These are phyloP conservation scores for Nannoperca obscura DNA, from an alignment of 2,797 vertebrate species.

Conservation along the genomic window DNA sequence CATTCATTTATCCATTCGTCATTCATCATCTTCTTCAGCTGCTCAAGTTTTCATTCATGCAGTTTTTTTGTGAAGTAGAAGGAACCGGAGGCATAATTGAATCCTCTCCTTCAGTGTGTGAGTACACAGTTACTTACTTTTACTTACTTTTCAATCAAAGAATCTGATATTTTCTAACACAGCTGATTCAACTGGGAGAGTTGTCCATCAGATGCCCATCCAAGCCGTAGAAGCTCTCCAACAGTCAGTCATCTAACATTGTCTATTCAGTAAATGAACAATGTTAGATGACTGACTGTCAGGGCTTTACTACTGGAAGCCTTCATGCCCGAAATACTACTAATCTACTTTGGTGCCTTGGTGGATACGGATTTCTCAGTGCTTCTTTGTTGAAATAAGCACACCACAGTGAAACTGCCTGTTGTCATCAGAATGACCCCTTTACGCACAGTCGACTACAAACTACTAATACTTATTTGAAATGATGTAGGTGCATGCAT, in stretches of 20 bases:
- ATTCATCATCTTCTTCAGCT: not conserved
- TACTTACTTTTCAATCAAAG: too few relatives aligned
- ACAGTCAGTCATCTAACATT: not conserved
- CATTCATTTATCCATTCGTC: not conserved
- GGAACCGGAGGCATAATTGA: not conserved
- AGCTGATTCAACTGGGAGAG: not conserved
- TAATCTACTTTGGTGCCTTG: too few relatives aligned
- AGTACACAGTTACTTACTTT: too few relatives aligned
- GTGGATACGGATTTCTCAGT: too few relatives aligned
- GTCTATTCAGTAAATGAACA: not conserved
- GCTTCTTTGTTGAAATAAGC: not conserved
- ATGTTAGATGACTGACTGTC: too few relatives aligned
- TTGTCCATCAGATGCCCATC: not conserved
- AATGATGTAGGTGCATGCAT: not conserved
- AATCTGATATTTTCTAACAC: too few relatives aligned
- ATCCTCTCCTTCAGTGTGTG: not conserved
- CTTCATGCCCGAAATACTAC: not conserved
- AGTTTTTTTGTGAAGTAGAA: not conserved
- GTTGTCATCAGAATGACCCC: not conserved
- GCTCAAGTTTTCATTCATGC: not conserved
- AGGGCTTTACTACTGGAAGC: not conserved
- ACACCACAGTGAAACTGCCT: not conserved
- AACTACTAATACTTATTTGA: not conserved
- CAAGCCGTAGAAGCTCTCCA: not conserved
- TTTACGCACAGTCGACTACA: not conserved